Evolutionary conservation across 2,797 vertebrate genomes (phyloP).

Genomic region (Danio tinwini): DNA sequence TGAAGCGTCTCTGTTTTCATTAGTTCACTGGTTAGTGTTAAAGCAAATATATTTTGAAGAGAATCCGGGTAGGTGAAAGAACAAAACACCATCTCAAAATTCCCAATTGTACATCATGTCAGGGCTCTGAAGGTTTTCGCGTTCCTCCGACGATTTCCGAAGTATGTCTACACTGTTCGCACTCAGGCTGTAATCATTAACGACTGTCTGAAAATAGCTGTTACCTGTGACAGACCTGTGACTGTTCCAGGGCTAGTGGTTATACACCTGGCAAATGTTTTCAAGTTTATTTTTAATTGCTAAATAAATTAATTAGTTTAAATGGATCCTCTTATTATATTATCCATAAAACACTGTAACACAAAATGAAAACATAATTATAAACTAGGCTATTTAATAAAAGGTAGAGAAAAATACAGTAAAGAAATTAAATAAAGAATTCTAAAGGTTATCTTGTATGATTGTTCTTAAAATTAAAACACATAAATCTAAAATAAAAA

Average conservation of each 20-base stretch:
- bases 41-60: not conserved
- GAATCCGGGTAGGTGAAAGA: not conserved
- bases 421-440: not conserved
- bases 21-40: not conserved
- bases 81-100: not conserved
- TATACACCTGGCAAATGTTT: not conserved
- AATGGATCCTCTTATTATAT: not conserved
- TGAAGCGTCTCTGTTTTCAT: conserved; percentile 6
- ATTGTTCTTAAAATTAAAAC: no score
- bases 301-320: not conserved
- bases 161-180: not conserved
- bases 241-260: not conserved
- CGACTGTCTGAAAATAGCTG: conserved; percentile 25
- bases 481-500: no score
- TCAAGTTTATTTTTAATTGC: no score
- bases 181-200: conserved; percentile 10
- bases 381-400: not conserved
- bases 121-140: not conserved
- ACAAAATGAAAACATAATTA: not conserved
- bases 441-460: not conserved
- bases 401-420: not conserved
- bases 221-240: conserved; percentile 6
- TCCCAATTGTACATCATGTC: not conserved
- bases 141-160: not conserved
- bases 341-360: no score